Evolutionary conservation across 2,113 vertebrate species (phyloP), one percentile per base, ranked within the genome.

Genomic region (Zosterops hypoxanthus): DNA sequence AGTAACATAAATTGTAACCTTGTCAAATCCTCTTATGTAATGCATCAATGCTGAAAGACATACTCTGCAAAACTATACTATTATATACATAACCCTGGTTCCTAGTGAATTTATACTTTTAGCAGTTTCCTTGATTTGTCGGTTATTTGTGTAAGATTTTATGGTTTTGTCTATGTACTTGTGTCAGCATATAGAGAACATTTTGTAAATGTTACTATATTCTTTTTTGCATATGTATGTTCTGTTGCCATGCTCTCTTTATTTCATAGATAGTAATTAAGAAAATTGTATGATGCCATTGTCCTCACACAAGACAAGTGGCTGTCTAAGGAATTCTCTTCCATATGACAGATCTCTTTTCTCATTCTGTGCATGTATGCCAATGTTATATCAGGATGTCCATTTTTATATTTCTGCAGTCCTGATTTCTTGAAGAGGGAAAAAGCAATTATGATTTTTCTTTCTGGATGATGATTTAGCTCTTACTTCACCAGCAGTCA

Each of bases 1-100:
- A 97, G 97, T 96, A 98, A 93, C 92, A 97, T 85, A 96, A 97
- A 98, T 97, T 97, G 95, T 97, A 98, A 97, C 97, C 97, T 97
- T 98, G 97, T 98, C 97, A 98, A 97, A 97, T 96, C 88, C 50
- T 97, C 97, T 98, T 97, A 97, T 92, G 94, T 88, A 97, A 97
- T 90, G 64, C 86, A 88, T 88, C 90, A 85, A 57, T 6, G 59
- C 80, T 97, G 93, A 96, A 95, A 97, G 71, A 92, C 91, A 88
- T 73, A 88, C 26, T 77, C 68, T 79, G 87, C 15, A 96, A 88
- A 96, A 92, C 65, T 81, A 60, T 90, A 55, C 76, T 84, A 81
- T 94, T 95, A 93, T 93, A 94, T 84, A 77, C 47, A 68, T 96
- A 95, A 94, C 93, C 92, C 95, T 94, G 47, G 52, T 78, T 93